A percentile compares a stretch with the other conserved stretches of the same genome.
These are phyloP conservation scores for Adelosebastes latens DNA, from an alignment of 2,797 vertebrate genomes.

Conservation along the genomic window DNA sequence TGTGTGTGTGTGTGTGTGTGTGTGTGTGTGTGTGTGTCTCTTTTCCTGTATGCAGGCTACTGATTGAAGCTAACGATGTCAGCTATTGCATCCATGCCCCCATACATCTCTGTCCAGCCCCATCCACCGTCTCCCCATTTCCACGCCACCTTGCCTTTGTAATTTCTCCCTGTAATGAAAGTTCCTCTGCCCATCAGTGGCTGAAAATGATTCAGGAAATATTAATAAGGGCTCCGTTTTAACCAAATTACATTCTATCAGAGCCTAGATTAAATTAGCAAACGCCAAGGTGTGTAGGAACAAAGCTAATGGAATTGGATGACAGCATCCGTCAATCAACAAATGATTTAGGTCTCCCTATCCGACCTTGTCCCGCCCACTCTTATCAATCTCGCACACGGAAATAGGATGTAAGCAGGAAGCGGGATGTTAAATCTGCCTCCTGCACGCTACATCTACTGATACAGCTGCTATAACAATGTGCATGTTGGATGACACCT, in stretches of 20 bases:
- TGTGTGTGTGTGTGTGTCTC: background rate
- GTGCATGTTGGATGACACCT: background rate
- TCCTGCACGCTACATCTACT: background rate
- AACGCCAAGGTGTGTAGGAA: slow-evolving; percentile 75
- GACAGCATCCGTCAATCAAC: slow-evolving; percentile 80
- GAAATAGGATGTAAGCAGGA: slow-evolving; percentile 25
- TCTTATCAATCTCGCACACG: slow-evolving; percentile 54
- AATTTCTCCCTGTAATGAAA: slow-evolving; percentile 82
- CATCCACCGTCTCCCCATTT: slow-evolving; percentile 53
- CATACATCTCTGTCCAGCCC: slow-evolving; percentile 73
- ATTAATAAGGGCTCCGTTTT: slow-evolving; percentile 82
- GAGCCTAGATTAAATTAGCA: slow-evolving; percentile 82
- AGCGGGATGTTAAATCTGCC: slow-evolving; percentile 20
- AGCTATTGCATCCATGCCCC: slow-evolving; percentile 56
- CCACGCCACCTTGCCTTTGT: slow-evolving; percentile 54
- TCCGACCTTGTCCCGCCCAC: slow-evolving; percentile 58
- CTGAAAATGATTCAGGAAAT: slow-evolving; percentile 82
- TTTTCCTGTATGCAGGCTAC: slow-evolving; percentile 1
- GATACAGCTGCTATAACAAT: background rate
- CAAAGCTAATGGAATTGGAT: slow-evolving; percentile 80
- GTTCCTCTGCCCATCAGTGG: slow-evolving; percentile 78
- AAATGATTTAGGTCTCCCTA: slow-evolving; percentile 59
- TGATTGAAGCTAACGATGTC: slow-evolving; percentile 62
- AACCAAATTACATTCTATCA: slow-evolving; percentile 83
- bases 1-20: background rate